Percentiles rank a stretch among this genome's conserved stretches.
Conservation (phyloP, 1,140 invertebrate species). For the Pogonus chalceus region DNA sequence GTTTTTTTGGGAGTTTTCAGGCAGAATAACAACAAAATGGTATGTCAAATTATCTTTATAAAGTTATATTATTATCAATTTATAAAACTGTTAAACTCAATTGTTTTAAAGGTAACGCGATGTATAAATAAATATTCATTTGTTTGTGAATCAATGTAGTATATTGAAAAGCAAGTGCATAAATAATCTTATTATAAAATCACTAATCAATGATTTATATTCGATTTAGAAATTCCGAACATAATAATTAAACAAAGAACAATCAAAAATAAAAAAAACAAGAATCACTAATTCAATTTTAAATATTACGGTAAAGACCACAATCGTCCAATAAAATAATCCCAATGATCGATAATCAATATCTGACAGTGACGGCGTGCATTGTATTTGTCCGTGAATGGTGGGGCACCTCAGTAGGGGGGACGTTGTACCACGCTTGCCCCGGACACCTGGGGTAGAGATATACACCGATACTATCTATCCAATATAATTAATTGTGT, state of each 20-base stretch:
- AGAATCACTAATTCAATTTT: background rate
- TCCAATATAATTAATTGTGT: conserved; percentile 34
- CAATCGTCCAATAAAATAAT: background rate
- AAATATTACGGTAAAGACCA: background rate
- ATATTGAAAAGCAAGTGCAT: background rate
- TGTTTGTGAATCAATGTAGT: no score
- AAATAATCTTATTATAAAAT: background rate
- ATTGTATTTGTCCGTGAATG: background rate
- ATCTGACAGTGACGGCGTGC: background rate
- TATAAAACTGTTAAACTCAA: no score
- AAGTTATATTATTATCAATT: no score
- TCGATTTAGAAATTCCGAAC: no score
- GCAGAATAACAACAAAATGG: no score
- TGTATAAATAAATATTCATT: no score
- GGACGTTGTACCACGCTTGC: conserved; percentile 17
- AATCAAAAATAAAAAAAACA: background rate
- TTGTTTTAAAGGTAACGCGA: no score
- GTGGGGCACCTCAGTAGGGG: conserved; percentile 12
- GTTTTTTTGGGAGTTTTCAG: no score
- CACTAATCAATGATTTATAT: no score
- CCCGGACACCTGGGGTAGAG: conserved; percentile 26
- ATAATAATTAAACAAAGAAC: background rate
- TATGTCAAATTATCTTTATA: no score
- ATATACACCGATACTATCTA: conserved; percentile 27
- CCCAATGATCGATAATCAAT: background rate